A percentile compares a stretch with the other conserved stretches of the same genome.
Evolutionary conservation across 2,888 invertebrate genomes (phyloP).

Genomic region (Mesorhabditis belari): DNA sequence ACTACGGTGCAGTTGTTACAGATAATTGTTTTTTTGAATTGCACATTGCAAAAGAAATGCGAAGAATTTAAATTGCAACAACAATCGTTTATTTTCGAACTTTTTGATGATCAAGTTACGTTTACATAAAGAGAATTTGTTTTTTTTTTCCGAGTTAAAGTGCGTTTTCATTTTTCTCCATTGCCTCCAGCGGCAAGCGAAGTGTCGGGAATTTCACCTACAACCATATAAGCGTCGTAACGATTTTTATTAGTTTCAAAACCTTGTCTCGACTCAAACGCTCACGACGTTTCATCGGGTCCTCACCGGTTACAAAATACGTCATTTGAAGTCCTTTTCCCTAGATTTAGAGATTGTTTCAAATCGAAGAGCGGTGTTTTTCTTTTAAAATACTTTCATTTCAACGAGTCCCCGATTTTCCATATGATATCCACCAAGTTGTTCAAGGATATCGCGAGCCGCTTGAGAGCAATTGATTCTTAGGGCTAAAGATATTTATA

Average conservation of each 20-base stretch:
- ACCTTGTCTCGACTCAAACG: constrained; percentile 18
- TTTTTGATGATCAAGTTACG: no score
- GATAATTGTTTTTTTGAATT: no score
- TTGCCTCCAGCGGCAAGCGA: constrained; percentile 10
- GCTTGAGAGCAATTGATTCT: constrained; percentile 25
- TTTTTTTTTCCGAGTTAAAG: no score
- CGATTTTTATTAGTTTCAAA: no score
- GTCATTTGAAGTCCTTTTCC: constrained; percentile 56
- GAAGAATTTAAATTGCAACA: no score
- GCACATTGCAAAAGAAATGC: no score
- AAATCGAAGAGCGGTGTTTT: neutral
- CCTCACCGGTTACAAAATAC: constrained; percentile 55
- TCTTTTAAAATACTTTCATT: constrained; percentile 52
- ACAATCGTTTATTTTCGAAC: no score
- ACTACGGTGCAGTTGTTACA: no score
- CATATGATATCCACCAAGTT: constrained; percentile 55
- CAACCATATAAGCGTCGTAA: no score
- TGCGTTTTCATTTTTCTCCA: constrained; percentile 12
- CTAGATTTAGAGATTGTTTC: constrained; percentile 26
- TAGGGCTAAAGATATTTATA: constrained; percentile 14
- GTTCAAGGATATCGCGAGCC: constrained; percentile 50
- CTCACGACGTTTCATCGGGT: constrained; percentile 37
- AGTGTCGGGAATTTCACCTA: constrained; percentile 21
- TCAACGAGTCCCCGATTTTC: constrained; percentile 55
- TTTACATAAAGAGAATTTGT: no score